Conservation (phyloP, 2,888 invertebrate genomes). For the Seira sanloemensis region DNA sequence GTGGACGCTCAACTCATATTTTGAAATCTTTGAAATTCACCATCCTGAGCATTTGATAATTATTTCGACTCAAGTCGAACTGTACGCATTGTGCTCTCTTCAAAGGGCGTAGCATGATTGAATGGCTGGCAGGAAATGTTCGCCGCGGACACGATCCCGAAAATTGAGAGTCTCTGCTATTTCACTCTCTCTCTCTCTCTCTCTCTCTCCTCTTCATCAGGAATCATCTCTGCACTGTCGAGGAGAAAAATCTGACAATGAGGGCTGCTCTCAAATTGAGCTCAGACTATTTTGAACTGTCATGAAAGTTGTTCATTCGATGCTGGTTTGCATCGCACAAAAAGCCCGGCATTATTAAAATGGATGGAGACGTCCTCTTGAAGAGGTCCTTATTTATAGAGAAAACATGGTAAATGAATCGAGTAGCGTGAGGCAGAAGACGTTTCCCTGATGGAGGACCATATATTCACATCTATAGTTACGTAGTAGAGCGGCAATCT, state of each 20-base stretch:
- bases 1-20: background rate
- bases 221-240: no score
- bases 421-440: constrained; percentile 15
- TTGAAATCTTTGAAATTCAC: background rate
- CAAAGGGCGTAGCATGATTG: no score
- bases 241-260: no score
- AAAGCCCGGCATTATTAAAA: constrained; percentile 33
- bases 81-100: no score
- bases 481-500: no score
- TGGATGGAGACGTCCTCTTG: constrained; percentile 39
- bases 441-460: background rate
- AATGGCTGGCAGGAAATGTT: no score
- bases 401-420: constrained; percentile 27
- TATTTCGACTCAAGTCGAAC: no score
- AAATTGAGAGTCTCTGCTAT: no score
- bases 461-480: background rate
- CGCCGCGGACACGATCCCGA: no score
- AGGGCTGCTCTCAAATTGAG: background rate
- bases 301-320: background rate
- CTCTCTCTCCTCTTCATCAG: background rate
- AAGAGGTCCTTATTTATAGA: constrained; percentile 32
- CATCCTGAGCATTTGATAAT: background rate
- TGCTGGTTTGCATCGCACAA: constrained; percentile 11
- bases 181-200: no score
- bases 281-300: background rate